A percentile compares a stretch with the other conserved stretches of the same genome.
Evolutionary conservation across 2,888 invertebrate genomes (phyloP).

Genomic region (Syrphus vitripennis): DNA sequence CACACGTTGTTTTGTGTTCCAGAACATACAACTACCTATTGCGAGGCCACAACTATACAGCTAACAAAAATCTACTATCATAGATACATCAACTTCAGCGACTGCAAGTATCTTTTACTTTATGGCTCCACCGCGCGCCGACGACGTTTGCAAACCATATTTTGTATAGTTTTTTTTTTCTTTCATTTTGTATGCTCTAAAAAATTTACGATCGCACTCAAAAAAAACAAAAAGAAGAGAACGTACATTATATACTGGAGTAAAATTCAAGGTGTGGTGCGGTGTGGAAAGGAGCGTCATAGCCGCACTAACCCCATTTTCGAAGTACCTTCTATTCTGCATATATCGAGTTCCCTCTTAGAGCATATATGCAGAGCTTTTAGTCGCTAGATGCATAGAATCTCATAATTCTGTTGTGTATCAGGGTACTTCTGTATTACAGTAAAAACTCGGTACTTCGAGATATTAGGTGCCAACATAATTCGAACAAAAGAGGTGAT

Average conservation of each 20-base stretch:
- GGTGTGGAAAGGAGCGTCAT: constrained; percentile 14
- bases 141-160: constrained; percentile 36
- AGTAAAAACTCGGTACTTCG: too few relatives aligned
- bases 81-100: constrained; percentile 44
- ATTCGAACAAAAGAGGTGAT: too few relatives aligned
- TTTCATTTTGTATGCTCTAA: constrained; percentile 52
- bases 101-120: constrained; percentile 57
- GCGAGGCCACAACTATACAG: not conserved
- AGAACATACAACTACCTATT: constrained; percentile 18
- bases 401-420: constrained; percentile 15
- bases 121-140: constrained; percentile 13
- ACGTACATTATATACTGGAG: not conserved
- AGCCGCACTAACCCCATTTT: constrained; percentile 62
- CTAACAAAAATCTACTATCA: constrained; percentile 18
- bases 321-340: constrained; percentile 8
- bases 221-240: constrained; percentile 1
- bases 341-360: constrained; percentile 29
- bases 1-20: constrained; percentile 52
- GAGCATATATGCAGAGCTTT: constrained; percentile 8
- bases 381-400: constrained; percentile 53
- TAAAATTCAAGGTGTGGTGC: not conserved
- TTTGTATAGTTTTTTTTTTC: constrained; percentile 31
- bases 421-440: too few relatives aligned
- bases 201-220: constrained; percentile 64
- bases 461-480: too few relatives aligned